Evolutionary conservation across 1,140 invertebrate genomes (phyloP).

Genomic region (Caenorhabditis remanei): DNA sequence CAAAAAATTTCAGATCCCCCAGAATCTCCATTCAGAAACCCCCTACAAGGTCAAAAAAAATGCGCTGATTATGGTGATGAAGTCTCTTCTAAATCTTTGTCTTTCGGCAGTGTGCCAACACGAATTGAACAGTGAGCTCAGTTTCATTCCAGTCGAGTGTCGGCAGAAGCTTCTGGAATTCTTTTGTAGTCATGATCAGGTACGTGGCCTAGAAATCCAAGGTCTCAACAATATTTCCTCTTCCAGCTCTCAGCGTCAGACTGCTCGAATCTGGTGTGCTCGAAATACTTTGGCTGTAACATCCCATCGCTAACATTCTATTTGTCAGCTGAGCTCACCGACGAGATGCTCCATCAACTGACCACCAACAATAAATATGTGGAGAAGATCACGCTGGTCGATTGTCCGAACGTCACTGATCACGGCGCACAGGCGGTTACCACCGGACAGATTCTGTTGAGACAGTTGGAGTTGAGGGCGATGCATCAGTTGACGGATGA

Average conservation of each 20-base stretch:
- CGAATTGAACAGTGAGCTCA: slow-evolving; percentile 68
- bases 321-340: slow-evolving; percentile 74
- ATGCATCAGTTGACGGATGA: slow-evolving; percentile 70
- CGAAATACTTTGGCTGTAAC: slow-evolving; percentile 65
- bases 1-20: background rate
- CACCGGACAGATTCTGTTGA: slow-evolving; percentile 63
- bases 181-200: slow-evolving; percentile 76
- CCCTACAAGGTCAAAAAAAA: background rate
- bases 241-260: slow-evolving; percentile 69
- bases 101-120: slow-evolving; percentile 73
- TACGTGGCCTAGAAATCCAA: slow-evolving; percentile 47
- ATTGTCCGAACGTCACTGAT: slow-evolving; percentile 74
- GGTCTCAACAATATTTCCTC: no score
- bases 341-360: slow-evolving; percentile 68
- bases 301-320: slow-evolving; percentile 71
- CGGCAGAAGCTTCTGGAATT: slow-evolving; percentile 74
- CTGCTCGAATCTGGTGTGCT: slow-evolving; percentile 62
- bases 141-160: slow-evolving; percentile 72
- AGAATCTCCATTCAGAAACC: background rate
- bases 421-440: slow-evolving; percentile 70
- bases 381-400: slow-evolving; percentile 71
- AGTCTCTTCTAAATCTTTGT: slow-evolving; percentile 74
- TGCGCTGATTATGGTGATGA: slow-evolving; percentile 69
- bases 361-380: slow-evolving; percentile 67
- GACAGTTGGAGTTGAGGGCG: slow-evolving; percentile 69